Evolutionary conservation across 2,797 vertebrate species (phyloP).

Genomic region (Diplodus puntazzo): DNA sequence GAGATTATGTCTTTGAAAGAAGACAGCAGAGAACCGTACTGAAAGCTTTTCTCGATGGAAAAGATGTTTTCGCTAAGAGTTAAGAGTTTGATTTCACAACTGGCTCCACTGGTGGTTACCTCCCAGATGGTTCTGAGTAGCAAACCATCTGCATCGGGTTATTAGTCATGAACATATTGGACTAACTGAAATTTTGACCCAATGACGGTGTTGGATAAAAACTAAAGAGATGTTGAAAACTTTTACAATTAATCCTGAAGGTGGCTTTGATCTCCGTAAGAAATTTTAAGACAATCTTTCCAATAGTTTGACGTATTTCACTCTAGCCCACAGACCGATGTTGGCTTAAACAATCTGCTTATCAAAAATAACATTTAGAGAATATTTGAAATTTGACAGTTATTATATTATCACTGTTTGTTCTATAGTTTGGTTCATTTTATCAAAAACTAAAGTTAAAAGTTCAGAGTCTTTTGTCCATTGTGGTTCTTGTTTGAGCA

Average conservation of each 20-base stretch:
- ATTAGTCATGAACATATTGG: background rate
- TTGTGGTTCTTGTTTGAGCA: background rate
- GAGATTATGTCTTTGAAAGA: too few relatives aligned
- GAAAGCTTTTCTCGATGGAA: too few relatives aligned
- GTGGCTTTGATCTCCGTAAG: background rate
- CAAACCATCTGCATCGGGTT: too few relatives aligned
- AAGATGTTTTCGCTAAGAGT: too few relatives aligned
- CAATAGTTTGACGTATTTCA: background rate
- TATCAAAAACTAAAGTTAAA: too few relatives aligned
- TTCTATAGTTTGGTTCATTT: background rate
- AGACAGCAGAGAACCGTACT: too few relatives aligned
- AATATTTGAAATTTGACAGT: background rate
- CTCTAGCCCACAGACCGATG: background rate
- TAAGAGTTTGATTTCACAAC: too few relatives aligned
- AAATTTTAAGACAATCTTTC: background rate
- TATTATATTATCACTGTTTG: background rate
- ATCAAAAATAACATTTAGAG: background rate
- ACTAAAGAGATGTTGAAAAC: background rate
- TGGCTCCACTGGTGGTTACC: too few relatives aligned
- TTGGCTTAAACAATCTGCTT: background rate
- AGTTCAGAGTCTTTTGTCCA: too few relatives aligned
- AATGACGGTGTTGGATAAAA: background rate
- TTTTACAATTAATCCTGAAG: background rate
- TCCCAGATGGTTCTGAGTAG: too few relatives aligned
- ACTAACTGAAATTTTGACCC: background rate